Evolutionary conservation across 2,888 invertebrate species (phyloP).

Genomic region (Troides helena): DNA sequence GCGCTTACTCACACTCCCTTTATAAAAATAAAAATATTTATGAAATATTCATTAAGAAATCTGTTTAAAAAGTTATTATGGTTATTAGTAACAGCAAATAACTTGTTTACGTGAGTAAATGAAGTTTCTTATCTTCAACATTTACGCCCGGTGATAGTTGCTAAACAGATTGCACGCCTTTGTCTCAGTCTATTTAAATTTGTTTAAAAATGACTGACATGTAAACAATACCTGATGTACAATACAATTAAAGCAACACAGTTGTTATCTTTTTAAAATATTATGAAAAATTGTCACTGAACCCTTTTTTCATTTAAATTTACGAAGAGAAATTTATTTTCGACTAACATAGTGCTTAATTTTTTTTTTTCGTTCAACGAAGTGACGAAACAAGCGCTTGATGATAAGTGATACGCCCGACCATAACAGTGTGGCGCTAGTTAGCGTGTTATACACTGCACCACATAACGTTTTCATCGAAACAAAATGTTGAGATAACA

Average conservation of each 20-base stretch:
- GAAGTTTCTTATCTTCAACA: constrained; percentile 4
- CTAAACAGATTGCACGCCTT: constrained; percentile 6
- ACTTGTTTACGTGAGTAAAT: constrained; percentile 11
- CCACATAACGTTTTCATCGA: no score
- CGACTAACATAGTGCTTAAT: no score
- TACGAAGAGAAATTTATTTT: no score
- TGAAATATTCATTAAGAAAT: not conserved
- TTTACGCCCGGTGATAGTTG: constrained; percentile 4
- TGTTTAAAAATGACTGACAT: constrained; percentile 6
- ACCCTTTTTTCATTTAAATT: not conserved
- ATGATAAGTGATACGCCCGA: no score
- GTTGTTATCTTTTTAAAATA: not conserved
- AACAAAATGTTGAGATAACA: no score
- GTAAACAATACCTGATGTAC: not conserved
- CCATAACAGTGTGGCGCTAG: no score
- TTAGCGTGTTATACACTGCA: no score
- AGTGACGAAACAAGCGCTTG: no score
- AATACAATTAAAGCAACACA: not conserved
- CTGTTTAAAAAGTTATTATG: not conserved
- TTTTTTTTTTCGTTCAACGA: no score
- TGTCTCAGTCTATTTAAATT: constrained; percentile 14
- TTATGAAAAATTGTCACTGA: not conserved
- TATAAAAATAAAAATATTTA: not conserved
- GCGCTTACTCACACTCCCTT: no score
- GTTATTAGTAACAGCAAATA: not conserved